A percentile compares a stretch with the other conserved stretches of the same genome.
Evolutionary conservation across 2,888 invertebrate species (phyloP).

Genomic region (Eurytoma adleriae): DNA sequence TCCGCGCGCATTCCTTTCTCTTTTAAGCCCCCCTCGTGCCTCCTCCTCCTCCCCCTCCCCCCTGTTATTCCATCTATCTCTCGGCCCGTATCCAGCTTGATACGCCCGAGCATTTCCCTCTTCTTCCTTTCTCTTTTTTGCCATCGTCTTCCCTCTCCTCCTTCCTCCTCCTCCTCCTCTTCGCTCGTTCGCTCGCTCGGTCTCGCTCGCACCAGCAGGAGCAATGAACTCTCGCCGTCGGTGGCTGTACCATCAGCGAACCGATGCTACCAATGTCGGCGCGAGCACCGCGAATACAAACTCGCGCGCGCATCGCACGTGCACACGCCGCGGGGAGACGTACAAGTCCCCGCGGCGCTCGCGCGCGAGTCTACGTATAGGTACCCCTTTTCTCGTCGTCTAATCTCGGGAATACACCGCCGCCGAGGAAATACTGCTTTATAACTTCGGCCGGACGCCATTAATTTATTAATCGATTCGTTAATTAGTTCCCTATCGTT

Average conservation of each 20-base stretch:
- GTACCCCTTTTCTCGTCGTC: too few species aligned
- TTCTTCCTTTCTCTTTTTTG: constrained; percentile 47
- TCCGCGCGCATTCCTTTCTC: constrained; percentile 41
- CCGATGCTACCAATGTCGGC: constrained; percentile 70
- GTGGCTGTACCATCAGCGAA: constrained; percentile 72
- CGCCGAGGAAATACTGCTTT: too few species aligned
- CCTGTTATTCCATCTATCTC: constrained; percentile 50
- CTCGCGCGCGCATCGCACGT: constrained; percentile 33
- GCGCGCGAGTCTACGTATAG: constrained; percentile 8
- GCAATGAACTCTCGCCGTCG: constrained; percentile 71
- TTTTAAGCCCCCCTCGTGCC: constrained; percentile 48
- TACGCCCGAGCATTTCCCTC: constrained; percentile 45
- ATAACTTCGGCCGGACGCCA: too few species aligned
- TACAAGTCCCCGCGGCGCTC: background rate
- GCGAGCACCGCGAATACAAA: constrained; percentile 49
- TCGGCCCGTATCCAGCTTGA: constrained; percentile 28
- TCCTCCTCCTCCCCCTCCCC: constrained; percentile 37
- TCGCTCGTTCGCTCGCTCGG: background rate
- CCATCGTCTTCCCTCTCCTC: constrained; percentile 48
- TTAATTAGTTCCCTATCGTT: too few species aligned
- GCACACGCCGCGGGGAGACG: background rate
- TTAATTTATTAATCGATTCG: too few species aligned
- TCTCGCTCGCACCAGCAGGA: constrained; percentile 65
- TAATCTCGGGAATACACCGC: too few species aligned
- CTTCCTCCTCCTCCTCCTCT: constrained; percentile 9